phyloP scores from a whole-genome alignment of 2,888 invertebrate genomes.

The Ochropleura leucogaster region DNA sequence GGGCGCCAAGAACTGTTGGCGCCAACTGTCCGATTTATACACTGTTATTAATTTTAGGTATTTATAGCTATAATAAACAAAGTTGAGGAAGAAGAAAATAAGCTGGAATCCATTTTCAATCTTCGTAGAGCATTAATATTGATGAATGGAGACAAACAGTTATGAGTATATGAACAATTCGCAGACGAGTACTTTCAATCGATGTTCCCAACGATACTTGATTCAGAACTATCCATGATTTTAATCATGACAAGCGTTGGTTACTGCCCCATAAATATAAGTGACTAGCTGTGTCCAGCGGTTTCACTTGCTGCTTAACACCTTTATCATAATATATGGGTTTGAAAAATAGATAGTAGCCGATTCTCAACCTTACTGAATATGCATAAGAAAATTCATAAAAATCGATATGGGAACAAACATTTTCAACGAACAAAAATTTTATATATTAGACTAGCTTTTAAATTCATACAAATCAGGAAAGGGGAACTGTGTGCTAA shows the following conservation, averaged over 20 bases:
- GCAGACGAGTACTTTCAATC: not conserved
- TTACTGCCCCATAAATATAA: not conserved
- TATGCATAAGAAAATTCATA: too few relatives aligned
- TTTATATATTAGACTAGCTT: too few relatives aligned
- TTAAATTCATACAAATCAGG: too few relatives aligned
- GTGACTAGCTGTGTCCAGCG: not conserved
- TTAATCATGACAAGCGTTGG: not conserved
- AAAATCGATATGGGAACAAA: too few relatives aligned
- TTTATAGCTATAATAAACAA: not conserved
- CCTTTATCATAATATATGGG: too few relatives aligned
- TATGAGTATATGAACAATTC: too few relatives aligned
- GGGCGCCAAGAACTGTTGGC: conserved; percentile 33
- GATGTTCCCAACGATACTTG: not conserved
- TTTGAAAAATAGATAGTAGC: too few relatives aligned
- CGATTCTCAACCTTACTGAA: too few relatives aligned
- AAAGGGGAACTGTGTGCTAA: too few relatives aligned
- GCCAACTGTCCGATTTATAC: not conserved
- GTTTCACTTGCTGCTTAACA: too few relatives aligned
- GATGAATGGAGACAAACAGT: not conserved
- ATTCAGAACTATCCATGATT: not conserved
- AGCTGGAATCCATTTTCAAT: conserved; percentile 9
- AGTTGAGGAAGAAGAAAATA: not conserved
- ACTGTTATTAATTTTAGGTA: not conserved
- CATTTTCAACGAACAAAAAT: too few relatives aligned
- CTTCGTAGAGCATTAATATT: conserved; percentile 4